phyloP scores from a whole-genome alignment of 1,140 invertebrate species.

The Cydia splendana region DNA sequence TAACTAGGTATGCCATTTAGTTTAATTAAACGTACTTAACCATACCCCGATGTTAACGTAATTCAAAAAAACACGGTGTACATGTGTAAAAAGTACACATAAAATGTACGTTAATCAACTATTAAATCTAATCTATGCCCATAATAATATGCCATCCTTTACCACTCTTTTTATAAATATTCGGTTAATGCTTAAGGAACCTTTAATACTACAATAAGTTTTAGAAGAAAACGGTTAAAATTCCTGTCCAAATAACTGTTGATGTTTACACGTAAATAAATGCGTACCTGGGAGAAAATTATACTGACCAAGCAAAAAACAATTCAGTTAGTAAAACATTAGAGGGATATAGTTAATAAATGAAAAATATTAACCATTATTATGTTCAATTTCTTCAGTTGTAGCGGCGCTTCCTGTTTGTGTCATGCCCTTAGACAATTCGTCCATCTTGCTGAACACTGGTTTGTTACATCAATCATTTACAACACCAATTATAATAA shows the following conservation, averaged over 20 bases:
- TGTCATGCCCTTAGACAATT: constrained; percentile 79
- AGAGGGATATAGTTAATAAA: constrained; percentile 29
- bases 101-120: not conserved
- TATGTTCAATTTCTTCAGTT: constrained; percentile 77
- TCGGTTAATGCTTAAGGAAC: not conserved
- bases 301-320: not conserved
- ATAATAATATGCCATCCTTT: not conserved
- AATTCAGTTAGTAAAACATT: not conserved
- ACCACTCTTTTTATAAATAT: not conserved
- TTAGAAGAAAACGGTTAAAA: constrained; percentile 14
- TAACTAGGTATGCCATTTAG: no score
- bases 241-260: not conserved
- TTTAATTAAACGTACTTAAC: no score
- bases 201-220: not conserved
- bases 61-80: no score
- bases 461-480: constrained; percentile 75
- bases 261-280: constrained; percentile 31
- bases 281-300: not conserved
- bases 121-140: not conserved
- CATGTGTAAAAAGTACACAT: no score
- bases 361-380: constrained; percentile 65
- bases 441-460: constrained; percentile 78
- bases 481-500: constrained; percentile 66
- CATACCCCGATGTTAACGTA: no score
- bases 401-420: constrained; percentile 76